A percentile compares a stretch with the other conserved stretches of the same genome.
Conservation (phyloP, 2,797 vertebrate genomes). For the Margarornis squamiger region DNA sequence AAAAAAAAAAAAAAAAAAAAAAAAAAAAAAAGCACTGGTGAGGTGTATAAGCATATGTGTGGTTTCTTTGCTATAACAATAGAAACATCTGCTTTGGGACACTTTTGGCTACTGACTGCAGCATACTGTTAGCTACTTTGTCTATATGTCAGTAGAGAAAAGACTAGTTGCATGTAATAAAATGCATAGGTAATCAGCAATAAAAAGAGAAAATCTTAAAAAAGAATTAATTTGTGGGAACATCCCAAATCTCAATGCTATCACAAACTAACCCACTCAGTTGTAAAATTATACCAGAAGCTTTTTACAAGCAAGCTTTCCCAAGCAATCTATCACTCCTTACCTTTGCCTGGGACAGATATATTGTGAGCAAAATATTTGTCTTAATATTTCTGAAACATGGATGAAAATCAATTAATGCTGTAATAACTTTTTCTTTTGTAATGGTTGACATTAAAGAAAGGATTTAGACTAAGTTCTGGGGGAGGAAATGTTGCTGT, state of each 20-base stretch:
- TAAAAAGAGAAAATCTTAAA: background rate
- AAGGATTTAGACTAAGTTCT: background rate
- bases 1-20: background rate
- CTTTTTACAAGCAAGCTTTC: conserved; percentile 5
- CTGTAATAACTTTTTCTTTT: background rate
- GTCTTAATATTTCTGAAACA: background rate
- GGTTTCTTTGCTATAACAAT: background rate
- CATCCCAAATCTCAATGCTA: conserved; percentile 18
- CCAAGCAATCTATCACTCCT: background rate
- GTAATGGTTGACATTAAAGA: background rate
- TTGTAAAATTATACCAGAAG: background rate
- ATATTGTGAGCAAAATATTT: background rate
- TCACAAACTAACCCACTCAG: background rate
- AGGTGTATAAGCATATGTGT: background rate
- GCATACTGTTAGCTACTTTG: background rate
- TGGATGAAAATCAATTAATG: background rate
- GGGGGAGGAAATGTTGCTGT: background rate
- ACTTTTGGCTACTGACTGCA: background rate
- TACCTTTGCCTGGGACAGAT: background rate
- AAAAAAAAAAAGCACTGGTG: background rate
- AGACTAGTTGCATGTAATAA: conserved; percentile 2
- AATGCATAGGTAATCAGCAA: conserved; percentile 24
- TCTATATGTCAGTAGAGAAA: conserved; percentile 6
- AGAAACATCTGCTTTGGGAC: conserved; percentile 45
- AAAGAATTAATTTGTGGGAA: conserved; percentile 9